Percentiles rank a stretch among this genome's conserved stretches.
Evolutionary conservation across 2,113 vertebrate genomes (phyloP).

Genomic region (Odocoileus hemionus): DNA sequence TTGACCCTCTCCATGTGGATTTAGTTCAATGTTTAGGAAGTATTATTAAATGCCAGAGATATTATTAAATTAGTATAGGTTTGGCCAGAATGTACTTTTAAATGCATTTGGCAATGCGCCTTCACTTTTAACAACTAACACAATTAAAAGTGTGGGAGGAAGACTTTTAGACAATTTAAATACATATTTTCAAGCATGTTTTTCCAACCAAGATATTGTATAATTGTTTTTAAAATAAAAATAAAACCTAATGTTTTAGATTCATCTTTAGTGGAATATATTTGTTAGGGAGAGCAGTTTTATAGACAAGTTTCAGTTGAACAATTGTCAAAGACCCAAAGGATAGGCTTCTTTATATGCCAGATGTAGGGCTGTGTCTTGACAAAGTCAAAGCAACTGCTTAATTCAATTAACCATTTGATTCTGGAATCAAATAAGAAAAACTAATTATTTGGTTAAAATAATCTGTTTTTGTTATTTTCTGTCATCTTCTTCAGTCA

Average conservation of each 20-base stretch:
- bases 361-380: background rate
- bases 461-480: background rate
- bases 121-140: background rate
- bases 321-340: background rate
- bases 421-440: background rate
- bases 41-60: background rate
- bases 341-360: background rate
- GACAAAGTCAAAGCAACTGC: background rate
- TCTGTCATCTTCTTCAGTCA: background rate
- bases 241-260: background rate
- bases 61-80: background rate
- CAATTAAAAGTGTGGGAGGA: background rate
- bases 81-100: background rate
- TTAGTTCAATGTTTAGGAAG: background rate
- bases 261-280: background rate
- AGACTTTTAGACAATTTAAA: background rate
- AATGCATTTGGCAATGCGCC: background rate
- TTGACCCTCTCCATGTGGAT: background rate
- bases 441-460: background rate
- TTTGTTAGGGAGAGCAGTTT: background rate
- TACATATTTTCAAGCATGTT: background rate
- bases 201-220: background rate
- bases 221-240: background rate
- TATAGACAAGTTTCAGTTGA: background rate
- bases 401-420: background rate